Conservation (phyloP, 2,113 vertebrate species). For the Eurystomus gularis region DNA sequence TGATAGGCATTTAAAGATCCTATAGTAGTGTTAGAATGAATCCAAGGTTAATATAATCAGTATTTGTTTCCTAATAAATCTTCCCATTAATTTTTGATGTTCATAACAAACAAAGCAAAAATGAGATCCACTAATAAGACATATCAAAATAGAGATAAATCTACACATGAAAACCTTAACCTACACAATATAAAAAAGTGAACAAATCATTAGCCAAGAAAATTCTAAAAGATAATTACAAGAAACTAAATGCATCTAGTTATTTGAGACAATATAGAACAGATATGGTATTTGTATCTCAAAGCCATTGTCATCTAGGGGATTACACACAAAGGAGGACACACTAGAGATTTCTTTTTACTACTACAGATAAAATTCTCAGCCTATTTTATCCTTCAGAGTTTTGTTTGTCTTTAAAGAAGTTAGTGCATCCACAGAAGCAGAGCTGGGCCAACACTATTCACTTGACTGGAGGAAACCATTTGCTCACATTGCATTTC, state of each 20-base stretch:
- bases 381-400: neutral
- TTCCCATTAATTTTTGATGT: neutral
- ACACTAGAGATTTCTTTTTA: neutral
- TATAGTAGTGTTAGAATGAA: neutral
- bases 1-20: neutral
- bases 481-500: neutral
- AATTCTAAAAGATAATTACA: neutral
- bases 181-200: neutral
- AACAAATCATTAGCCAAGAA: neutral
- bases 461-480: neutral
- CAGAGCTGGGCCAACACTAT: neutral
- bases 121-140: neutral
- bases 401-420: neutral
- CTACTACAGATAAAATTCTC: neutral
- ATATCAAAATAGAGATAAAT: neutral
- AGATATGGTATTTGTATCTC: neutral
- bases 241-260: neutral
- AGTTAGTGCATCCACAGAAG: neutral
- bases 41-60: neutral
- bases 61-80: conserved; percentile 6
- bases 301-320: neutral
- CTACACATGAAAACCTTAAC: neutral
- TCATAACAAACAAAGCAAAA: neutral
- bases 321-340: neutral
- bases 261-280: neutral